Evolutionary conservation across 2,797 vertebrate genomes (phyloP), one percentile per base, ranked within the genome.

Genomic region (Diplodus puntazzo): DNA sequence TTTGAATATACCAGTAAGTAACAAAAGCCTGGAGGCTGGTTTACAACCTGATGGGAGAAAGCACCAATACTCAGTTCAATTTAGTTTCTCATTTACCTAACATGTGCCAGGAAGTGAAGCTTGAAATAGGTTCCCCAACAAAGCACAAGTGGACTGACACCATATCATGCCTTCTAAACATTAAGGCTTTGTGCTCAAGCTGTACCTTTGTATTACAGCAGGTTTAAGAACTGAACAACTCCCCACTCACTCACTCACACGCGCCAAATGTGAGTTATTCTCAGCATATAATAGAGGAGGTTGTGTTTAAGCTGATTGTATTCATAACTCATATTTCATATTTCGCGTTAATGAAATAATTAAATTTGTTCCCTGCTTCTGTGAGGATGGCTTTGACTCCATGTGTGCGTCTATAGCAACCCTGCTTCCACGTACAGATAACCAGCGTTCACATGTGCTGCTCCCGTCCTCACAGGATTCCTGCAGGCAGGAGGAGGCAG

Each of bases 51-150:
- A 81, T 75, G 74, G 67, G 73, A 92, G 90, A 84, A 65, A 46
- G 69, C 62, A 65, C 77, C 78, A 62, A 69, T 78, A 71, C 77
- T 78, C 74, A 67, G 52, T 86, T 86, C 81, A 91, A 86, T 91
- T 90, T 87, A 84, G 68, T 88, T 87, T 92, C 88, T 92, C 87
- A 89, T 92, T 92, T 88, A 63, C 73, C 78, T 77, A 88, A 92
- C 90, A 90, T 66, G 70, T 68, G 83, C 75, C 65, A 89, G 89
- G 85, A 92, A 93, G 86, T 88, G 89, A 90, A 90, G 93, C 92
- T 90, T 93, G 92, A 93, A 93, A 94, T 93, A 73, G 88, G 86
- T 90, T 93, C 75, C 63, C 75, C 78, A 75, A 79, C 78, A 87
- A 89, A 84, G 84, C 81, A 63, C 57, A 69, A 11, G 73, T 57